Evolutionary conservation across 2,888 invertebrate genomes (phyloP).

Genomic region (Latrodectus elegans): DNA sequence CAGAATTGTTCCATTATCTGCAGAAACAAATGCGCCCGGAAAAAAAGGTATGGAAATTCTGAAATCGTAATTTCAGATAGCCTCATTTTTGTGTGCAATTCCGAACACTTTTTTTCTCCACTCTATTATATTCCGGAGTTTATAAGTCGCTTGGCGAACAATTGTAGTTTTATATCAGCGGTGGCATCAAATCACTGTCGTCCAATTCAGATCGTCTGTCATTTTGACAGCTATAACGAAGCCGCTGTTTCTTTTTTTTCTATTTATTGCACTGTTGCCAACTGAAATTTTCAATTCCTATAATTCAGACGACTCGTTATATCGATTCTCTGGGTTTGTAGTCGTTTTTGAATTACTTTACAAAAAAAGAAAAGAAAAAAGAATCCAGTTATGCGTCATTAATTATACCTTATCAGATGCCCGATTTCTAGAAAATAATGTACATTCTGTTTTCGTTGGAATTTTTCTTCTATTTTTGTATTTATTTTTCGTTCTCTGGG

Average conservation of each 20-base stretch:
- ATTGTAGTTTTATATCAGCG: constrained; percentile 50
- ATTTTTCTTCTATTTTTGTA: constrained; percentile 12
- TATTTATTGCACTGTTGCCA: background rate
- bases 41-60: constrained; percentile 29
- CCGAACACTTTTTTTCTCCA: constrained; percentile 9
- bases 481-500: constrained; percentile 6
- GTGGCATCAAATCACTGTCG: constrained; percentile 34
- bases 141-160: constrained; percentile 49
- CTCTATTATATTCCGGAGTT: constrained; percentile 37
- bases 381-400: constrained; percentile 49
- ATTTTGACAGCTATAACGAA: constrained; percentile 59
- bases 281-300: constrained; percentile 61
- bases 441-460: constrained; percentile 29
- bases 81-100: constrained; percentile 47
- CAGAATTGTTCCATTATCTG: constrained; percentile 45
- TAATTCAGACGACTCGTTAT: constrained; percentile 47
- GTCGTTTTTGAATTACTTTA: constrained; percentile 16
- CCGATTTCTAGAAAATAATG: constrained; percentile 42
- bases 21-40: constrained; percentile 31
- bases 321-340: constrained; percentile 38
- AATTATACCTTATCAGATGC: constrained; percentile 62
- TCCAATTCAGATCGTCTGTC: constrained; percentile 36
- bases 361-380: background rate
- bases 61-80: constrained; percentile 47
- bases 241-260: constrained; percentile 1